A percentile compares a stretch with the other conserved stretches of the same genome.
Conservation (phyloP, 2,113 vertebrate species). For the Engystomops pustulosus region DNA sequence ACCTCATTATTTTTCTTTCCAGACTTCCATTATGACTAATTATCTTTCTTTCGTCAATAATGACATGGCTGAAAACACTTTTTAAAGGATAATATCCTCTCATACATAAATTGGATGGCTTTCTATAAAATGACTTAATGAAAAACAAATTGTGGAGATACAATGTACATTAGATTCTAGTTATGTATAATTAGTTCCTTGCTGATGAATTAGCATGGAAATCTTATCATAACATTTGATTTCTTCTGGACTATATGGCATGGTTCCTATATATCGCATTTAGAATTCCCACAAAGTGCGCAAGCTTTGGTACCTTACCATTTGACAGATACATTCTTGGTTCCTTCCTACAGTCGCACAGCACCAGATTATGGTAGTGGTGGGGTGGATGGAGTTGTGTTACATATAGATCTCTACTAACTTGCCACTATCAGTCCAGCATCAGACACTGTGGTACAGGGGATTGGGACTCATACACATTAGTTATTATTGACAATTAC, state of each 20-base stretch:
- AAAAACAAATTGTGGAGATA: conserved; percentile 1
- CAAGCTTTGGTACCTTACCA: too few species aligned
- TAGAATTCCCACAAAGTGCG: background rate
- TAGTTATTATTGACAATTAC: too few species aligned
- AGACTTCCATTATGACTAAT: conserved; percentile 51
- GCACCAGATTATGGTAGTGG: background rate
- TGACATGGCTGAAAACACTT: conserved; percentile 28
- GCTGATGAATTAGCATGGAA: background rate
- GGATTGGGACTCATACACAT: too few species aligned
- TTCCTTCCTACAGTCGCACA: background rate
- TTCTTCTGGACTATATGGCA: too few species aligned
- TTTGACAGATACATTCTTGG: background rate
- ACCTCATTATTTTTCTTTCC: conserved; percentile 49
- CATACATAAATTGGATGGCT: conserved; percentile 20
- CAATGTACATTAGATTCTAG: conserved; percentile 7
- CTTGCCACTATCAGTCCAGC: background rate
- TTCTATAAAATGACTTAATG: conserved; percentile 2
- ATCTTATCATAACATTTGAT: background rate
- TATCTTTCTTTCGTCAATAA: conserved; percentile 47
- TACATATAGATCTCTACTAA: too few species aligned
- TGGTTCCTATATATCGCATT: background rate
- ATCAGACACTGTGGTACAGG: background rate
- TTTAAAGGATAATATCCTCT: conserved; percentile 2
- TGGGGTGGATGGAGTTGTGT: too few species aligned
- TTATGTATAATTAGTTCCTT: background rate